Evolutionary conservation across 2,113 vertebrate genomes (phyloP), one percentile per base, ranked within the genome.

Genomic region (Charadrius vociferus): DNA sequence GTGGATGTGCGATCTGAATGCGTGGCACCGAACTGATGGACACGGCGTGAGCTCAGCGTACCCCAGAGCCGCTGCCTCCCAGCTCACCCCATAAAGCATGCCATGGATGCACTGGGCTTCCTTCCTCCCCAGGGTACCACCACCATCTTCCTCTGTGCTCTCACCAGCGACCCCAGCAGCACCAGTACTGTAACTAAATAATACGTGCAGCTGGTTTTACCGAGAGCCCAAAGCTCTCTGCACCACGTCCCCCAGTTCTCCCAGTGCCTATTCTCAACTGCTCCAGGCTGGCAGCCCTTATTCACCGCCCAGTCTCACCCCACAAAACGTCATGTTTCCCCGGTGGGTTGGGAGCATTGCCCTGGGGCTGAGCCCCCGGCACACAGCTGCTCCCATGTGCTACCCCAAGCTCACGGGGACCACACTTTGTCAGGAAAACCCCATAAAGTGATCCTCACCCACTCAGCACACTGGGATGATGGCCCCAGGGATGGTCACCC

Each of bases 211-310:
- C 49, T 66, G 65, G 20, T 70, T 90, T 92, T 30, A 56, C 23
- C 11, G 36, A 70, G 65, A 65, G 43, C 22, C 72, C 85, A 49
- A 53, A 90, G n/a, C 20, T 63, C 23, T 6, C 52, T 67, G 32
- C 19, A 27, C 2, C 9, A 11, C 3, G 1, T 16, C 27, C 22
- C 59, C 56, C 1, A 0, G 3, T 9, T 3, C 2, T 32, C 30
- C 68, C 59, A 55, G 61, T 53, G 43, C 49, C 36, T 22, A 4
- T 1, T 5, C 16, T 41, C 74, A 61, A 13, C 47, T 58, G 6
- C 14, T 41, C 34, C 52, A 14, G 62, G n/a, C 56, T 71, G 36
- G 19, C 32, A 72, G 36, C 10, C 20, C 37, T 72, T 68, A 14
- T 37, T 41, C 14, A 8, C 30, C 45, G 62, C 58, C 19, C 18